phyloP scores from a whole-genome alignment of 2,888 invertebrate genomes.

The Noctuana brunneofusca region DNA sequence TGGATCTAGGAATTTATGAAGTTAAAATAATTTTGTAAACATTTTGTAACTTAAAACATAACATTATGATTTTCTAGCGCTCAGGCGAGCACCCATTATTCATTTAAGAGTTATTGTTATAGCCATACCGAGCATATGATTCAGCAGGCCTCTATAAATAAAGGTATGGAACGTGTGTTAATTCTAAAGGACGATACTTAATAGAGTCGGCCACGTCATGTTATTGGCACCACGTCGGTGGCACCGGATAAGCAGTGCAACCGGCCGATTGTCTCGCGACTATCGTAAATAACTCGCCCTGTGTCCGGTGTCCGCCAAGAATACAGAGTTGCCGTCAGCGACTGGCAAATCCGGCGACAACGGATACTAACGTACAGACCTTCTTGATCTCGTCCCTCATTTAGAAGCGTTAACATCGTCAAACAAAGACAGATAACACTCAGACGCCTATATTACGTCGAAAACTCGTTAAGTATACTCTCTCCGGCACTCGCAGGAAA shows the following conservation, averaged over 20 bases:
- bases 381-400: slow-evolving; percentile 26
- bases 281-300: slow-evolving; percentile 78
- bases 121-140: slow-evolving; percentile 55
- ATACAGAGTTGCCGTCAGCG: slow-evolving; percentile 69
- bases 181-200: slow-evolving; percentile 74
- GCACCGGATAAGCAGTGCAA: slow-evolving; percentile 78
- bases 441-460: slow-evolving; percentile 47
- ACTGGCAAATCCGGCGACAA: slow-evolving; percentile 50
- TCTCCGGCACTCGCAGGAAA: slow-evolving; percentile 65
- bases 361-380: slow-evolving; percentile 16
- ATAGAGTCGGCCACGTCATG: slow-evolving; percentile 79
- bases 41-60: slow-evolving; percentile 23
- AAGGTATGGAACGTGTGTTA: slow-evolving; percentile 69
- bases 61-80: slow-evolving; percentile 24
- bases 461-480: slow-evolving; percentile 50
- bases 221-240: slow-evolving; percentile 69
- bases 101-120: slow-evolving; percentile 38
- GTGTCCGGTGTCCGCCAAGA: slow-evolving; percentile 75
- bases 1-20: neutral
- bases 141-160: slow-evolving; percentile 67
- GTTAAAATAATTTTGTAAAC: slow-evolving; percentile 18
- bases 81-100: slow-evolving; percentile 22
- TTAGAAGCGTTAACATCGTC: slow-evolving; percentile 28
- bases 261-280: slow-evolving; percentile 78
- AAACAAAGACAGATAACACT: slow-evolving; percentile 40